Conservation (phyloP, 2,113 vertebrate species). For the Ancistrus triradiatus region DNA sequence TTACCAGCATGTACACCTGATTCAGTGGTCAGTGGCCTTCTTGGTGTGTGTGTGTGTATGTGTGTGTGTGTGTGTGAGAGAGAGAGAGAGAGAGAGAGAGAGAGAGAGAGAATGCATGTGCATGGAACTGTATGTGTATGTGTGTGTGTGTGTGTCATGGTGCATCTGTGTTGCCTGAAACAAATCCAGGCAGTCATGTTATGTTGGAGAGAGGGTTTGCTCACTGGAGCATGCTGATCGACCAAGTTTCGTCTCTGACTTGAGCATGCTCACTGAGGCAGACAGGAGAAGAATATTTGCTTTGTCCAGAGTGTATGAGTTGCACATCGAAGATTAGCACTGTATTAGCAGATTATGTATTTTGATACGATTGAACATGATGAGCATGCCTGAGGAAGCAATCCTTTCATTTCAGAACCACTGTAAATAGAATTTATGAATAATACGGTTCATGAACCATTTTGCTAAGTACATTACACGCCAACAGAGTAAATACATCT, state of each 20-base stretch:
- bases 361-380: no score
- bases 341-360: no score
- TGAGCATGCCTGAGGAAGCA: no score
- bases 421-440: no score
- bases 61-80: conserved; percentile 2
- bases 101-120: not conserved
- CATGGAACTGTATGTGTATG: not conserved
- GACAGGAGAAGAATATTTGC: no score
- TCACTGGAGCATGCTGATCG: conserved; percentile 45
- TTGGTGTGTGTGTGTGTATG: not conserved
- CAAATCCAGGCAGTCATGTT: conserved; percentile 36
- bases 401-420: no score
- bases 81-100: no score
- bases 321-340: no score
- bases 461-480: no score
- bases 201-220: conserved; percentile 25
- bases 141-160: conserved; percentile 4
- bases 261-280: conserved; percentile 28
- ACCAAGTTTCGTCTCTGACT: conserved; percentile 40
- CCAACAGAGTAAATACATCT: no score
- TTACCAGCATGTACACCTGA: not conserved
- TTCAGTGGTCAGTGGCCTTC: not conserved
- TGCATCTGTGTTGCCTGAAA: conserved; percentile 25
- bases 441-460: no score
- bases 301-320: no score